phyloP scores from a whole-genome alignment of 2,113 vertebrate genomes.

The Syngnathoides biaculeatus region DNA sequence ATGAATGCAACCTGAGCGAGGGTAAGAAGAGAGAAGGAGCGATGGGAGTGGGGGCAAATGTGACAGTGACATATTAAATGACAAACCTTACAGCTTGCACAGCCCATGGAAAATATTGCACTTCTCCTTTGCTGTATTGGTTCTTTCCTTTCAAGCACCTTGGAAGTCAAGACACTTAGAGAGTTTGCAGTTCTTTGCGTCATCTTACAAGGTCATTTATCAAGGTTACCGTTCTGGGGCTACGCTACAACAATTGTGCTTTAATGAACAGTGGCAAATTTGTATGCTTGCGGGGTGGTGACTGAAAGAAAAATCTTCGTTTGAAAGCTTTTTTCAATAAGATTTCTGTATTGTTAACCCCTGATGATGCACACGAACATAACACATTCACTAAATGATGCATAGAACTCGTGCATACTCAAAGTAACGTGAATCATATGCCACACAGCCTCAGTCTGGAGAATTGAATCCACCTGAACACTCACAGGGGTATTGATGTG shows the following conservation, averaged over 20 bases:
- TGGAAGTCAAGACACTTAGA: neutral
- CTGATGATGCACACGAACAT: neutral
- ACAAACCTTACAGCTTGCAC: slow-evolving; percentile 44
- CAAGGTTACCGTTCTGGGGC: slow-evolving; percentile 1
- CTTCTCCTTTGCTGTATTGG: slow-evolving; percentile 15
- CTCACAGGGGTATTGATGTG: neutral
- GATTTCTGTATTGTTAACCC: neutral
- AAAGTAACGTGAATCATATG: neutral
- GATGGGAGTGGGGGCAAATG: slow-evolving; percentile 12
- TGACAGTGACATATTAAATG: slow-evolving; percentile 55
- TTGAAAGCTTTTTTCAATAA: neutral
- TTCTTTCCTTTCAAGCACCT: neutral
- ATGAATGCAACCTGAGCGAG: slow-evolving; percentile 46
- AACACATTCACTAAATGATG: neutral
- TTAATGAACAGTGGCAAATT: neutral
- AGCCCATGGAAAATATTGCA: slow-evolving; percentile 47
- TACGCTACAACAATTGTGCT: neutral
- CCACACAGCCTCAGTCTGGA: neutral
- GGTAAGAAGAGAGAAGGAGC: slow-evolving; percentile 7
- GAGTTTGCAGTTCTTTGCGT: neutral
- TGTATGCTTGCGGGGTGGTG: neutral
- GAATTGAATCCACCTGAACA: neutral
- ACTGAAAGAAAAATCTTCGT: neutral
- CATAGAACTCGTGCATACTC: neutral
- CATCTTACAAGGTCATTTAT: slow-evolving; percentile 11